Evolutionary conservation across 1,140 invertebrate species (phyloP).

Genomic region (Rhizoglyphus robini): DNA sequence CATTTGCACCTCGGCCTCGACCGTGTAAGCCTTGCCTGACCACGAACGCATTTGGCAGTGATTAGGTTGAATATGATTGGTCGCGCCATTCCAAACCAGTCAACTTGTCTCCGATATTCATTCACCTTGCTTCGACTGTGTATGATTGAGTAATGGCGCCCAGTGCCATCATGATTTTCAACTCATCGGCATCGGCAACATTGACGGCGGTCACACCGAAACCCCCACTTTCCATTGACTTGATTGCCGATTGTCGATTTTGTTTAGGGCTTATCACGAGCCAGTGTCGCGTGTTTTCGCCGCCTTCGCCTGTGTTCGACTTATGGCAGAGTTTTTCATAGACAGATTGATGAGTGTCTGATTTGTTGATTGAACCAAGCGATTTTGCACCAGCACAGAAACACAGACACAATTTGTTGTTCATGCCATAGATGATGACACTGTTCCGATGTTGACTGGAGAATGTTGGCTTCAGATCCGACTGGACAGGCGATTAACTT

Average conservation of each 20-base stretch:
- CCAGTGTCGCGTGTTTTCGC: constrained; percentile 67
- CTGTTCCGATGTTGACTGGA: constrained; percentile 74
- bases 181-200: constrained; percentile 83
- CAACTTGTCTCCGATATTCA: constrained; percentile 80
- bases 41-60: too few relatives aligned
- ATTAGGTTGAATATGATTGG: constrained; percentile 90
- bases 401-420: constrained; percentile 90
- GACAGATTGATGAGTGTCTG: constrained; percentile 90
- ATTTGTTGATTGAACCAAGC: constrained; percentile 76
- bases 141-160: too few relatives aligned
- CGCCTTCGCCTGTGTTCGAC: constrained; percentile 95
- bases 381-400: constrained; percentile 72
- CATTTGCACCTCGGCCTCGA: constrained; percentile 83
- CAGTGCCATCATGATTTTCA: constrained; percentile 98
- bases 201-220: constrained; percentile 97
- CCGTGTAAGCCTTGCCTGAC: constrained; percentile 99
- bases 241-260: constrained; percentile 52
- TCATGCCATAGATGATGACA: constrained; percentile 82
- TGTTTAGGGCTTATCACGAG: constrained; percentile 55
- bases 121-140: constrained; percentile 87
- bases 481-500: constrained; percentile 71
- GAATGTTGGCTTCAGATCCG: constrained; percentile 78
- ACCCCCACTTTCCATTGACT: constrained; percentile 82
- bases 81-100: constrained; percentile 86
- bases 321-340: constrained; percentile 78